Evolutionary conservation across 2,888 invertebrate genomes (phyloP).

Genomic region (Agrochola litura): DNA sequence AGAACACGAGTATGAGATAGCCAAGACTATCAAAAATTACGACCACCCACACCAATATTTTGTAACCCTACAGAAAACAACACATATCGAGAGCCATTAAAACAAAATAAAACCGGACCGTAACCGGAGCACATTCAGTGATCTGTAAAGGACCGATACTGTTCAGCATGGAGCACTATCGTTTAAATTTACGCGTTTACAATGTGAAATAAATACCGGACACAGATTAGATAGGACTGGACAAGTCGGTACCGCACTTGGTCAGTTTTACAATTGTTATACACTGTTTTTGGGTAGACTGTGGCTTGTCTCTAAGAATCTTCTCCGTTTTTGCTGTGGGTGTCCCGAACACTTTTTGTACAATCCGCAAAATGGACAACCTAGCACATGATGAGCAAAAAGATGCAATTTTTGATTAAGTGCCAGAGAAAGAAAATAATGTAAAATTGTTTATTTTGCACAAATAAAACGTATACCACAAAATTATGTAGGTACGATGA

Average conservation of each 20-base stretch:
- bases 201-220: conserved; percentile 46
- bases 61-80: conserved; percentile 5
- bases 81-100: conserved; percentile 28
- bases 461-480: not conserved
- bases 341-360: not conserved
- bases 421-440: too few species aligned
- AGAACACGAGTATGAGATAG: too few species aligned
- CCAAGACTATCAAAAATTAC: too few species aligned
- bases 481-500: not conserved
- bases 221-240: conserved; percentile 45
- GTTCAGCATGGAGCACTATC: conserved; percentile 55
- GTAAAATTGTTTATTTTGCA: too few species aligned
- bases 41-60: not conserved
- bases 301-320: not conserved
- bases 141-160: conserved; percentile 67
- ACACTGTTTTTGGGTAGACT: not conserved
- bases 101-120: conserved; percentile 56
- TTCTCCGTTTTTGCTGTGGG: not conserved
- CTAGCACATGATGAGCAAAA: not conserved
- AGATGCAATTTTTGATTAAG: not conserved
- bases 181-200: conserved; percentile 52
- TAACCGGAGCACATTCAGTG: conserved; percentile 56
- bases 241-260: conserved; percentile 23
- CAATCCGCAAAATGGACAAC: not conserved
- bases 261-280: not conserved